Evolutionary conservation across 2,888 invertebrate genomes (phyloP).

Genomic region (Drosophila lutescens): DNA sequence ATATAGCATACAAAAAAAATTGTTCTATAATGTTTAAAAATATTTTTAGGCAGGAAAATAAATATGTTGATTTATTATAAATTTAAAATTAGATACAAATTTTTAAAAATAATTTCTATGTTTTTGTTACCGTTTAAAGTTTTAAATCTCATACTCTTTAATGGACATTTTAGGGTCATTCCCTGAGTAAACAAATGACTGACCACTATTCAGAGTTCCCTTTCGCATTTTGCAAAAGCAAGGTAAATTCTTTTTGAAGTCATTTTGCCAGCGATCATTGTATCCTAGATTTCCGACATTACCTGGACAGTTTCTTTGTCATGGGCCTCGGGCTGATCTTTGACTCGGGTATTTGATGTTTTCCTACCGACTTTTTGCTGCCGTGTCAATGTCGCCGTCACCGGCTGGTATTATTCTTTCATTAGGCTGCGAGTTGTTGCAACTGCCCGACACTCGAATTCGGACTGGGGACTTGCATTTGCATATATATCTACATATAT

Average conservation of each 20-base stretch:
- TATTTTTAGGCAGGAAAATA: too few relatives aligned
- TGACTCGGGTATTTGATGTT: conserved; percentile 29
- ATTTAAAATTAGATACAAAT: too few relatives aligned
- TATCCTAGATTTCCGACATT: neutral
- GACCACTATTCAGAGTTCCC: neutral
- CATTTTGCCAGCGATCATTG: conserved; percentile 2
- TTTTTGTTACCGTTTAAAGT: too few relatives aligned
- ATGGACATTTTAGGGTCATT: neutral
- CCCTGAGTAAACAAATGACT: conserved; percentile 5
- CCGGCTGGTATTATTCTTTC: conserved; percentile 73
- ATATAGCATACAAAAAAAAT: too few relatives aligned
- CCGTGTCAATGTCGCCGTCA: conserved; percentile 71
- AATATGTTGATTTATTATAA: too few relatives aligned
- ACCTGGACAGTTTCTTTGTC: conserved; percentile 27
- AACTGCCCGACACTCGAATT: conserved; percentile 50
- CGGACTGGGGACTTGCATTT: conserved; percentile 28
- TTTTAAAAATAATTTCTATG: too few relatives aligned
- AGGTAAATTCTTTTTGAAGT: conserved; percentile 5
- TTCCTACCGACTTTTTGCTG: conserved; percentile 29
- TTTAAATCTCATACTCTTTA: neutral
- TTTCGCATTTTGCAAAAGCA: neutral
- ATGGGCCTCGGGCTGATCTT: conserved; percentile 33
- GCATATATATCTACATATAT: conserved; percentile 2
- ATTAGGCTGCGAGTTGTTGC: conserved; percentile 58
- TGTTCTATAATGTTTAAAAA: too few relatives aligned